phyloP scores from a whole-genome alignment of 35 echinoderm and acorn worm species.

The Ptychodera flava region DNA sequence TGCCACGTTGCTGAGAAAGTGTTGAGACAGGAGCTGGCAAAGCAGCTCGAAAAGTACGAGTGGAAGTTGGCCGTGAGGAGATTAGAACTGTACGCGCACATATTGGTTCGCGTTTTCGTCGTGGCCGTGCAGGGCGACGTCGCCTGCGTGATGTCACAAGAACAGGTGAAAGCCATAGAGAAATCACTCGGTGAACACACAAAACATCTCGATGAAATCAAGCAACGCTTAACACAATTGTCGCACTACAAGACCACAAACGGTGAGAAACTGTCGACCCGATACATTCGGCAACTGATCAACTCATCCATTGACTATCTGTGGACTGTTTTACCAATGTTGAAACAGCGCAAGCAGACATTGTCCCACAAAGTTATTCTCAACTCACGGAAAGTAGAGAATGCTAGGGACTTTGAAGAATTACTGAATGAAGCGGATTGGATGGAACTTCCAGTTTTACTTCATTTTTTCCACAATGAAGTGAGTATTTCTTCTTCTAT shows the following conservation, averaged over 20 bases:
- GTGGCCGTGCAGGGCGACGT: neutral
- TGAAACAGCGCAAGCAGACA: neutral
- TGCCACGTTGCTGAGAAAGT: neutral
- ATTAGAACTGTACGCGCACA: neutral
- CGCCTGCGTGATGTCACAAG: neutral
- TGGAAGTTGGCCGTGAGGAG: neutral
- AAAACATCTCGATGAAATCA: neutral
- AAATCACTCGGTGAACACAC: neutral
- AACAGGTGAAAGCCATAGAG: neutral
- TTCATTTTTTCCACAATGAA: neutral
- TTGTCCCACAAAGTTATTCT: neutral
- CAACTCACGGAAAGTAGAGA: neutral
- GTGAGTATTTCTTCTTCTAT: too few species aligned
- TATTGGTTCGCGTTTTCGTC: neutral
- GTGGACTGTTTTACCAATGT: neutral
- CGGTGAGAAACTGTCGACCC: neutral
- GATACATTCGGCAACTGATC: neutral
- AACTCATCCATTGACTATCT: neutral
- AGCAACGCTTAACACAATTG: neutral
- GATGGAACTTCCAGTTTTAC: neutral
- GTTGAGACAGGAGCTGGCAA: neutral
- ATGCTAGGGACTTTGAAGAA: neutral
- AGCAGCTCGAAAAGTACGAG: neutral
- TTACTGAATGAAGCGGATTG: neutral
- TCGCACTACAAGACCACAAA: neutral